Base-by-base conservation (phyloP, 2,888 invertebrate genomes). In the Apoda limacodes region DNA sequence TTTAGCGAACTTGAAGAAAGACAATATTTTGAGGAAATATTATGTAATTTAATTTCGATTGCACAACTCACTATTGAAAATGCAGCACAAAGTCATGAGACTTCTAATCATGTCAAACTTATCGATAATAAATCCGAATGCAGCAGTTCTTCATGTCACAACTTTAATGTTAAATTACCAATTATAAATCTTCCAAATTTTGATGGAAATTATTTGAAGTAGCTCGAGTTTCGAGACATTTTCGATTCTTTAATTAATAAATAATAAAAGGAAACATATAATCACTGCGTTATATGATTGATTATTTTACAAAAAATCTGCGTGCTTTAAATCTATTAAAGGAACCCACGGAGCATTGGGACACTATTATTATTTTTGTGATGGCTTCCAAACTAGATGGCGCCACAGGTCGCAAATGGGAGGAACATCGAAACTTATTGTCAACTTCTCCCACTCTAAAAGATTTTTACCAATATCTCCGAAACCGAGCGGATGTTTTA, bases 231-330 rank as follows among this genome's bases (percentile, higher is more conserved):
- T n/a, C n/a, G n/a, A n/a, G n/a, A n/a, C n/a, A n/a, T n/a, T n/a
- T n/a, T n/a, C 34, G 1, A 29, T 37, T 23, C 34, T 37, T 12
- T 25, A 28, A 14, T 14, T 31, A 6, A 24, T 32, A n/a, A 11
- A 9, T 11, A 31, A 25, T 5, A 21, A 4, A 34, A 25, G 12
- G 34, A 25, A n/a, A 28, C 26, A 3, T 22, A 25, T 22, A 25
- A n/a, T 14, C 25, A 9, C n/a, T 37, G 9, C 12, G 32, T 24
- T 40, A 24, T 11, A 30, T 39, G 14, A 30, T 27, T 35, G 39
- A 43, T 26, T 13, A 25, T 2, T 37, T 17, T 32, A 42, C 25
- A 36, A 40, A 40, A 31, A 33, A 29, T 5, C 10, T 29, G 7
- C 28, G 33, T 7, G 33, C 29, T 9, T 22, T 28, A 13, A 17